Percentiles rank a stretch among this genome's conserved stretches.
phyloP scores from a whole-genome alignment of 2,797 vertebrate species.

The Darevskia nairensis region DNA sequence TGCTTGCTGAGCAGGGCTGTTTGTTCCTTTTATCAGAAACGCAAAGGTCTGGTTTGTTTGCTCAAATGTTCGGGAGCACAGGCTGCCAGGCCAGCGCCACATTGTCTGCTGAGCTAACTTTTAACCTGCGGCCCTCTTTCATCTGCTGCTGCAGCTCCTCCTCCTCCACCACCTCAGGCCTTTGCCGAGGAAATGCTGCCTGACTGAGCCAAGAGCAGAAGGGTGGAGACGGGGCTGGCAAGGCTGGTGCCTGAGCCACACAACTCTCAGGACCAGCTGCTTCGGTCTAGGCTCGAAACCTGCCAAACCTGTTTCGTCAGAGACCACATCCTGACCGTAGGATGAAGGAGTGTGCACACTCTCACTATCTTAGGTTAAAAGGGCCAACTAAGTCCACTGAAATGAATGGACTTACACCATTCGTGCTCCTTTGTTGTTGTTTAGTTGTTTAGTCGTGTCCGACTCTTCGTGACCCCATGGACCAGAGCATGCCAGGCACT shows the following conservation, averaged over 20 bases:
- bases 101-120: slow-evolving; percentile 39
- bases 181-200: accelerated
- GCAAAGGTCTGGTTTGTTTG: slow-evolving; percentile 34
- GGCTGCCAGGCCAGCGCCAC: accelerated
- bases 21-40: slow-evolving; percentile 25
- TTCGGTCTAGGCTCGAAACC: neutral
- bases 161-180: neutral
- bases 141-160: neutral
- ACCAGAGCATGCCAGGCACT: too few species aligned
- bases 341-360: neutral
- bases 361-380: too few species aligned
- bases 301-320: neutral
- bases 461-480: too few species aligned
- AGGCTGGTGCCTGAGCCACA: too few species aligned
- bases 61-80: neutral
- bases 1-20: accelerated
- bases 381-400: too few species aligned
- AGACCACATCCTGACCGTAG: neutral
- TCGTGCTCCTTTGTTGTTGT: too few species aligned
- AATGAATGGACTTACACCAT: too few species aligned
- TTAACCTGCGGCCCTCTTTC: neutral
- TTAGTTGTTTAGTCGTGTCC: too few species aligned
- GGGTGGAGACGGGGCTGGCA: neutral
- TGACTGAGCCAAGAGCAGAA: neutral
- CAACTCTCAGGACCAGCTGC: neutral